Evolutionary conservation across 2,113 vertebrate genomes (phyloP), one percentile per base, ranked within the genome.

Genomic region (Eolophus roseicapilla): DNA sequence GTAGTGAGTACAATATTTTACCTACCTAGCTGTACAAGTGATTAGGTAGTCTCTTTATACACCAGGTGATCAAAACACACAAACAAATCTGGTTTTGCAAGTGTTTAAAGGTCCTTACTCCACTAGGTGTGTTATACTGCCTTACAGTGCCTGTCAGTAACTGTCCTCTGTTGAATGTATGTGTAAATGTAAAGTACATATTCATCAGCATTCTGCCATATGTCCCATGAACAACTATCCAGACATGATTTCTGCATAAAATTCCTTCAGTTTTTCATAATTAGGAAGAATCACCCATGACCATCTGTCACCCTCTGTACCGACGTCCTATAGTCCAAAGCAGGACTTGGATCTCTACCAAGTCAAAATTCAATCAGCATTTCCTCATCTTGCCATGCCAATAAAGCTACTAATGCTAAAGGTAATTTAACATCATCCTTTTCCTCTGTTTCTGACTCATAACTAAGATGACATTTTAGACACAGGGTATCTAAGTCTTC

Each of bases 221-320:
- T 89, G 73, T 81, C 46, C 41, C 49, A 43, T 29, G 73, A 69
- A 86, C 60, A 89, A 16, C 80, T 86, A 81, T 57, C 46, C 50
- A 96, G 87, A 90, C 73, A 70, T 77, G 81, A 84, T 89, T 86
- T 92, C 89, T 75, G 69, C 60, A 82, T 78, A 91, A 89, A 53
- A 91, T 88, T 96, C 69, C 81, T 91, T 92, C 69, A 59, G 60
- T 70, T 89, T 94, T 91, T 47, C n/a, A 39, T 96, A 84, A 89
- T 91, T 91, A 86, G 37, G 43, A 86, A 92, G 41, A 84, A 91
- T 88, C 53, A 92, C 81, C 85, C n/a, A 7, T 92, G 57, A 90
- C 94, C 88, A 95, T 93, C 94, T 95, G 86, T 80, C 79, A 90
- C 67, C 28, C 78, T 90, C 79, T 88, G 44, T 57, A 85, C 50